phyloP scores from a whole-genome alignment of 2,797 vertebrate genomes.

The Tinamus major region DNA sequence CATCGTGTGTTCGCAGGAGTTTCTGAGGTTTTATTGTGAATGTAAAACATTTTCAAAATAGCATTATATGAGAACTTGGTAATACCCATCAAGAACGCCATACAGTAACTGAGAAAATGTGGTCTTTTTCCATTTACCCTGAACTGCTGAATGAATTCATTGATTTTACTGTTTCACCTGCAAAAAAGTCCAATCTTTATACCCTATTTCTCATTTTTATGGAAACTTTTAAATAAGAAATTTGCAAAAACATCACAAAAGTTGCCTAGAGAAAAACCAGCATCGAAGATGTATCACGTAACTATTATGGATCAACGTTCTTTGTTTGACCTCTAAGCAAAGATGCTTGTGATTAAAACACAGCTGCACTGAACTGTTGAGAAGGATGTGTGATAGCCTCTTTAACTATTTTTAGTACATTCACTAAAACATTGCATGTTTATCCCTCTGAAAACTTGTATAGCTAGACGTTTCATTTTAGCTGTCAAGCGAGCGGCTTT shows the following conservation, averaged over 20 bases:
- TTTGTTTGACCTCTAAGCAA: background rate
- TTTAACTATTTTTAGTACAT: background rate
- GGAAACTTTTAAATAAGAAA: background rate
- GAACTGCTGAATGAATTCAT: background rate
- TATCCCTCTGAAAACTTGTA: constrained; percentile 14
- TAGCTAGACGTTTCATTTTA: background rate
- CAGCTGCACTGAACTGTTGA: background rate
- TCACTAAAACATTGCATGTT: background rate
- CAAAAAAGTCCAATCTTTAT: background rate
- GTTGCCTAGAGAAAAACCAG: background rate
- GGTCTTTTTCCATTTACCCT: background rate
- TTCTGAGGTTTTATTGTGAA: background rate
- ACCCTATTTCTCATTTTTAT: background rate
- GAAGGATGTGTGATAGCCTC: background rate
- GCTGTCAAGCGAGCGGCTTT: background rate
- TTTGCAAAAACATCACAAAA: background rate
- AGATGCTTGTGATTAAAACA: background rate
- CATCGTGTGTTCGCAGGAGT: background rate
- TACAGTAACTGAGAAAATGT: background rate
- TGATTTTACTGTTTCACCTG: constrained; percentile 27
- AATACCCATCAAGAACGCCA: background rate
- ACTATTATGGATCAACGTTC: background rate
- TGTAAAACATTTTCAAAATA: background rate
- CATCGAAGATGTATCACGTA: background rate
- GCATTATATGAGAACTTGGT: background rate